phyloP scores from a whole-genome alignment of 2,797 vertebrate genomes.

The Melanogrammus aeglefinus region DNA sequence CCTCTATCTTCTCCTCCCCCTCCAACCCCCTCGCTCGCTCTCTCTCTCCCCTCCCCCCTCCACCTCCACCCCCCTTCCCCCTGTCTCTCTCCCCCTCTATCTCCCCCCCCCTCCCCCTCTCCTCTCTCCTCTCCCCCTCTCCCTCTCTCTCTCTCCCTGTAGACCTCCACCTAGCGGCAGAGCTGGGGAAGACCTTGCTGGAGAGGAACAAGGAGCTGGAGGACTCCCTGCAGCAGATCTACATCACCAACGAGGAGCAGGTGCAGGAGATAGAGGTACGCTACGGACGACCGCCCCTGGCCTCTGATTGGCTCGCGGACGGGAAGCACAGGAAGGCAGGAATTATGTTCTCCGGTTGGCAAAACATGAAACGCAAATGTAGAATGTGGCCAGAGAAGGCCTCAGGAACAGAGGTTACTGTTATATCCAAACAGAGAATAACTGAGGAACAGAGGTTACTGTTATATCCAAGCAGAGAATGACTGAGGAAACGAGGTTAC shows the following conservation, averaged over 20 bases:
- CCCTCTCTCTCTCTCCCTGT: background rate
- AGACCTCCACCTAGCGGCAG: conserved; percentile 91
- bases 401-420: too few species aligned
- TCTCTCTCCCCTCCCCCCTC: background rate
- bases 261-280: conserved; percentile 96
- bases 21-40: background rate
- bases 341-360: too few species aligned
- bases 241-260: conserved; percentile 95
- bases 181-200: conserved; percentile 90
- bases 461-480: too few species aligned
- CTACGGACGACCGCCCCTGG: background rate
- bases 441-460: too few species aligned
- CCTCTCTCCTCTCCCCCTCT: background rate
- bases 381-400: too few species aligned
- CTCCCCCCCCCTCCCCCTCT: too few species aligned
- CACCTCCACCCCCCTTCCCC: background rate
- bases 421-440: too few species aligned
- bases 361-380: too few species aligned
- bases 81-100: background rate
- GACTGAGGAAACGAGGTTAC: too few species aligned
- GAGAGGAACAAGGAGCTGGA: conserved; percentile 98
- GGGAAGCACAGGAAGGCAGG: background rate
- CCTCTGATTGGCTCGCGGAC: background rate
- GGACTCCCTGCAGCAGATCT: conserved; percentile 97
- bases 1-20: background rate